Evolutionary conservation across 2,113 vertebrate genomes (phyloP).

Genomic region (Bambusicola thoracicus): DNA sequence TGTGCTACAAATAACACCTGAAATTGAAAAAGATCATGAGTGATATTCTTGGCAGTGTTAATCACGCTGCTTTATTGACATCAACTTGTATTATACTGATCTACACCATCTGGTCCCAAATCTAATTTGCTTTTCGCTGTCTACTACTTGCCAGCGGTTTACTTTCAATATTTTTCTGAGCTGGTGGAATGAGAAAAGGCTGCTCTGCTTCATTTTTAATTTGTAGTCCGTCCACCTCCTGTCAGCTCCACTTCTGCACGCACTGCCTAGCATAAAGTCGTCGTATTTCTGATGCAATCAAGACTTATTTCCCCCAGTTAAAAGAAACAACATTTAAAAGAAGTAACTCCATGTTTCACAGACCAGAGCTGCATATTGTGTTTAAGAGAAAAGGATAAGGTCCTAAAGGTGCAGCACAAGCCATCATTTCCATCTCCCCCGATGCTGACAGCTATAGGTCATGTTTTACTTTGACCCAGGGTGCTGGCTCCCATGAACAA

Average conservation of each 20-base stretch:
- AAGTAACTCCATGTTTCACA: background rate
- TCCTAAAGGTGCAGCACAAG: background rate
- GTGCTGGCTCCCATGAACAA: accelerated
- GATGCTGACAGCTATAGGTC: background rate
- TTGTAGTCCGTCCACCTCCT: constrained; percentile 17
- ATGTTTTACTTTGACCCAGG: background rate
- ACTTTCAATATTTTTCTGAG: constrained; percentile 55
- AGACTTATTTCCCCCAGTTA: background rate
- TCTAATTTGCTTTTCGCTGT: constrained; percentile 68
- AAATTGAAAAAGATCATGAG: constrained; percentile 32
- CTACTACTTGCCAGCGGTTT: constrained; percentile 57
- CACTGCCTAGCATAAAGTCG: background rate
- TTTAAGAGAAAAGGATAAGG: background rate
- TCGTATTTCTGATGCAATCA: constrained; percentile 13
- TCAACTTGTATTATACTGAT: constrained; percentile 69
- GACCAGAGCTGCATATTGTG: background rate
- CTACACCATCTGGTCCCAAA: constrained; percentile 67
- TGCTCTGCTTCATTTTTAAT: constrained; percentile 65
- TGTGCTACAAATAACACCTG: constrained; percentile 65
- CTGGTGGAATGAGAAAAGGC: constrained; percentile 57
- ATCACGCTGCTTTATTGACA: constrained; percentile 58
- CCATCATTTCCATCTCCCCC: background rate
- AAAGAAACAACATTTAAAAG: background rate
- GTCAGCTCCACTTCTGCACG: constrained; percentile 42
- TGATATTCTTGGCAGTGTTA: constrained; percentile 61